Percentiles rank a stretch among this genome's conserved stretches.
Conservation (phyloP, 2,888 invertebrate species). For the Lomographa bimaculata region DNA sequence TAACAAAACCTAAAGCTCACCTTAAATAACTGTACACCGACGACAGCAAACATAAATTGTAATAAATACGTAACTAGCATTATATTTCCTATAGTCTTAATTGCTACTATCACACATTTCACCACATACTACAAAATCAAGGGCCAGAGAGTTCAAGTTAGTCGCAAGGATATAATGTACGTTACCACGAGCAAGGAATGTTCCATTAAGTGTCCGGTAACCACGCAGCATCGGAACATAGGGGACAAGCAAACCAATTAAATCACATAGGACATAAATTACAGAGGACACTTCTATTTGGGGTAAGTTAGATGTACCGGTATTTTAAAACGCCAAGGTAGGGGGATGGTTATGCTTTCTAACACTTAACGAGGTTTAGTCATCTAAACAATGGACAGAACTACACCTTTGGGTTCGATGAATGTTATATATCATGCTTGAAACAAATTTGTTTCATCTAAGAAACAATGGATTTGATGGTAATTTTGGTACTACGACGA, state of each 20-base stretch:
- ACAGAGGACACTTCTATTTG: conserved; percentile 36
- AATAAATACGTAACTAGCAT: conserved; percentile 99
- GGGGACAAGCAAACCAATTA: conserved; percentile 76
- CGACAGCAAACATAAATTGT: conserved; percentile 99
- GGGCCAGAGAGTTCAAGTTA: conserved; percentile 58
- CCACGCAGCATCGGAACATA: conserved; percentile 74
- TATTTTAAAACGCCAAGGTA: conserved; percentile 75
- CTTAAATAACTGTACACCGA: conserved; percentile 99
- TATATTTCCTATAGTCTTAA: conserved; percentile 99
- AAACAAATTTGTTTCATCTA: conserved; percentile 35
- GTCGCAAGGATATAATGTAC: conserved; percentile 60
- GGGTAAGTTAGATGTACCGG: conserved; percentile 46
- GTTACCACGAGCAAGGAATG: conserved; percentile 62
- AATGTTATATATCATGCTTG: conserved; percentile 48
- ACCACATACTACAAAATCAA: conserved; percentile 94
- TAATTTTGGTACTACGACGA: conserved; percentile 25
- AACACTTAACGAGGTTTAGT: conserved; percentile 44
- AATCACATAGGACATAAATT: conserved; percentile 55
- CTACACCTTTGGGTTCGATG: conserved; percentile 78
- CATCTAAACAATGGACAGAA: conserved; percentile 22
- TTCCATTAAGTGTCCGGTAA: conserved; percentile 53
- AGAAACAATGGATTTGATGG: conserved; percentile 21
- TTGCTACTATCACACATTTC: conserved; percentile 99
- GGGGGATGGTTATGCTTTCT: conserved; percentile 59
- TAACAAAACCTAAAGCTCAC: conserved; percentile 80